Evolutionary conservation across 2,797 vertebrate species (phyloP), one percentile per base, ranked within the genome.

Genomic region (Enteromius paludinosus): DNA sequence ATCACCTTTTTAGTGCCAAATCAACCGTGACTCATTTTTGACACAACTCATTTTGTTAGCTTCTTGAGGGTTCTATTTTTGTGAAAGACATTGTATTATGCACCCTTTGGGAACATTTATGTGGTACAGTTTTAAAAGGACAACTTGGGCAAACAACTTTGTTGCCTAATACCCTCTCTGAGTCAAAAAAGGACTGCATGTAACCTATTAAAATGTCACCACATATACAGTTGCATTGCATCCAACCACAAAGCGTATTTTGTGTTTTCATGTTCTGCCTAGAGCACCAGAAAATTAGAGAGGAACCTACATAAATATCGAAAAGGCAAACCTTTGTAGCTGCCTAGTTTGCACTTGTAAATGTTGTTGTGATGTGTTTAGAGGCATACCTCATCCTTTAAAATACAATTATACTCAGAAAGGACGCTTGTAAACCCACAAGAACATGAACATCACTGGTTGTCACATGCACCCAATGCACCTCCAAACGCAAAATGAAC

Each of bases 401-500:
- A 86, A 84, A 84, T 41, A 25, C 69, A 79, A 71, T 65, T 61
- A 71, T 71, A 80, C 17, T 75, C 54, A 82, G 33, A 33, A 61
- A 18, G 0, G 49, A 47, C 52, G 62, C 6, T 80, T 87, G 43
- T 72, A 64, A 68, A 70, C 47, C 61, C 33, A 30, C 14, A 61
- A 83, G 65, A 61, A 76, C 70, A 14, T 61, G 20, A 68, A 78
- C 59, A 56, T 84, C 82, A 69, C 28, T 74, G 78, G 61, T 66
- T 74, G 49, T 70, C 59, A 73, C 68, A 79, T 86, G 54, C 89
- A 87, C 78, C 89, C 86, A 78, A 85, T 28, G 25, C 12, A 54
- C 78, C 47, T 45, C 28, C 10, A 38, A 41, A 23, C 10, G 65
- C 28, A 17, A 76, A 68, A 23, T 79, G 4, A 49, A 65, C 69